These are phyloP conservation scores for Philopedon plagiatum DNA, from an alignment of 2,888 invertebrate species.

Conservation along the genomic window DNA sequence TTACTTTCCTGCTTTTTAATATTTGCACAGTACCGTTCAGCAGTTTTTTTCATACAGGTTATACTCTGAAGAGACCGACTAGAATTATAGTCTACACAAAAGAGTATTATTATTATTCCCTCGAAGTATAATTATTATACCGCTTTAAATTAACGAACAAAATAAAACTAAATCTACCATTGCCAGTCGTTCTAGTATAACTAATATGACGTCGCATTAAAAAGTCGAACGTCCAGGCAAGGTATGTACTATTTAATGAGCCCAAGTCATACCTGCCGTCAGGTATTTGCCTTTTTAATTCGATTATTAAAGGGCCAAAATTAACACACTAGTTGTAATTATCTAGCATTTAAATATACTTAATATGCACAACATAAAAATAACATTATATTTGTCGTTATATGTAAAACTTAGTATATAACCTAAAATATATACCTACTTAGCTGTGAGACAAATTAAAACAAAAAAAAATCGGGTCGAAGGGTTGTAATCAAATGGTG, in stretches of 20 bases:
- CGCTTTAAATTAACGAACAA: neutral
- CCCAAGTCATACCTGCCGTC: constrained; percentile 38
- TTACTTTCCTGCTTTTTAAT: too few relatives aligned
- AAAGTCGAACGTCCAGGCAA: constrained; percentile 5
- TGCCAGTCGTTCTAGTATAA: neutral
- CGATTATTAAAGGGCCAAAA: constrained; percentile 4
- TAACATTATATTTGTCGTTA: constrained; percentile 51
- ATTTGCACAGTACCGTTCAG: too few relatives aligned
- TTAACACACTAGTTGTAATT: constrained; percentile 31
- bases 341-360: constrained; percentile 40
- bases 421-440: constrained; percentile 48
- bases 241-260: constrained; percentile 32
- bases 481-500: constrained; percentile 52
- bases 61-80: too few relatives aligned
- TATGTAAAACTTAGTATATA: constrained; percentile 53
- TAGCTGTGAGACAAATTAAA: constrained; percentile 54
- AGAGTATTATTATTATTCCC: too few relatives aligned
- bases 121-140: neutral
- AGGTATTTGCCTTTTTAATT: constrained; percentile 19
- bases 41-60: too few relatives aligned
- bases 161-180: too few relatives aligned
- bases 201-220: neutral
- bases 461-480: constrained; percentile 51
- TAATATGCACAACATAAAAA: constrained; percentile 41
- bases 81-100: too few relatives aligned